A percentile compares a stretch with the other conserved stretches of the same genome.
Evolutionary conservation across 2,888 invertebrate genomes (phyloP).

Genomic region (Apocheima hispidaria): DNA sequence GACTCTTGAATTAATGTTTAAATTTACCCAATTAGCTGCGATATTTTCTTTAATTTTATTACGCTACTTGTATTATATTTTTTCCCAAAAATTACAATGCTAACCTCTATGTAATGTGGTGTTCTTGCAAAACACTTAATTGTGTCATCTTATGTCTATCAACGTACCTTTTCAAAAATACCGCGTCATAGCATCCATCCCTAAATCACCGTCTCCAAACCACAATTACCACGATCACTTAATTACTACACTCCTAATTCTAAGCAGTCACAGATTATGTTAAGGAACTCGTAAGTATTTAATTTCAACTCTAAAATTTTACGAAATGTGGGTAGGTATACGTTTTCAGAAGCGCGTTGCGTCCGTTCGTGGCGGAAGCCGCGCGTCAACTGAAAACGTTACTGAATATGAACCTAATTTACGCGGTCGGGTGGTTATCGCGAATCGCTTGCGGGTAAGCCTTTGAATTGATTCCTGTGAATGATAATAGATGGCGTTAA

Average conservation of each 20-base stretch:
- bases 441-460: conserved; percentile 56
- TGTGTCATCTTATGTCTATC: conserved; percentile 2
- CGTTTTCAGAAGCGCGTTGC: conserved; percentile 33
- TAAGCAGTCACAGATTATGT: conserved; percentile 26
- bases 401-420: conserved; percentile 74
- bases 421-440: conserved; percentile 60
- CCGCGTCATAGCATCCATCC: conserved; percentile 18
- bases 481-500: conserved; percentile 57
- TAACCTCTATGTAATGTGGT: no score
- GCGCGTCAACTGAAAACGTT: conserved; percentile 69
- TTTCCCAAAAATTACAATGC: no score
- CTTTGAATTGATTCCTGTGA: conserved; percentile 47
- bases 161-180: conserved; percentile 32
- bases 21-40: no score
- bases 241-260: conserved; percentile 23
- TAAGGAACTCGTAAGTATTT: conserved; percentile 27
- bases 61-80: no score
- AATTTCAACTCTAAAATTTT: conserved; percentile 41
- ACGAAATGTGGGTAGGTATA: conserved; percentile 32
- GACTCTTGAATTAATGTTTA: not conserved
- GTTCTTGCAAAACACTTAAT: not conserved
- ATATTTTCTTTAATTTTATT: not conserved
- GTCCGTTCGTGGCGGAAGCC: conserved; percentile 50
- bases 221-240: conserved; percentile 20
- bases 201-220: conserved; percentile 9